phyloP scores from a whole-genome alignment of 2,888 invertebrate genomes.

The Bruchidius siliquastri region DNA sequence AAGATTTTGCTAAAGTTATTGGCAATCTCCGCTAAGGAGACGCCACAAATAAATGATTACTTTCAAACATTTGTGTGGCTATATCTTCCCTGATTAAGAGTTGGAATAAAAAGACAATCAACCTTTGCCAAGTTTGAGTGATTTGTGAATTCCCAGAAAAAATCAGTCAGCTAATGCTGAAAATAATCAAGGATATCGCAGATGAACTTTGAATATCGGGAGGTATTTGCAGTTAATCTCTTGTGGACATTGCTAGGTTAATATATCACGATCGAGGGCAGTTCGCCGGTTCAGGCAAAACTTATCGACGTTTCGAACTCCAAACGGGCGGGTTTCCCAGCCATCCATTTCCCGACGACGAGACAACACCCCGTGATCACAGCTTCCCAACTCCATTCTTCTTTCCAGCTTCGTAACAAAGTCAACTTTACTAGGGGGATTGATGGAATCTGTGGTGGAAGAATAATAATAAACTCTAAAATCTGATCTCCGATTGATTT shows the following conservation, averaged over 20 bases:
- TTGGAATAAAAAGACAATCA: too few relatives aligned
- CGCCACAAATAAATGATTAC: too few relatives aligned
- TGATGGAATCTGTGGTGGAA: too few relatives aligned
- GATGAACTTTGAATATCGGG: slow-evolving; percentile 29
- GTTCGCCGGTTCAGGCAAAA: slow-evolving; percentile 27
- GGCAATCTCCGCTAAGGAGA: too few relatives aligned
- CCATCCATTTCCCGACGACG: slow-evolving; percentile 11
- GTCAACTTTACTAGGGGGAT: neutral
- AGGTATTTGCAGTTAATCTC: slow-evolving; percentile 37
- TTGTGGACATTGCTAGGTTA: slow-evolving; percentile 42
- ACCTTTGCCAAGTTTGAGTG: too few relatives aligned
- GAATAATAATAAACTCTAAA: too few relatives aligned
- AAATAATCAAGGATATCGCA: neutral
- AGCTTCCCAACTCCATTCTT: neutral
- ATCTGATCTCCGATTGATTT: too few relatives aligned
- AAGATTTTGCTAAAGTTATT: too few relatives aligned
- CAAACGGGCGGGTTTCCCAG: slow-evolving; percentile 18
- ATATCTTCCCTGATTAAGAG: too few relatives aligned
- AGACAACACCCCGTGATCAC: neutral
- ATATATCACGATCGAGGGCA: slow-evolving; percentile 33
- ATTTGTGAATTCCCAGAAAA: neutral
- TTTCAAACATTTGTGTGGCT: too few relatives aligned
- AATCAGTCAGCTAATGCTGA: neutral
- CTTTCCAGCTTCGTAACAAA: neutral
- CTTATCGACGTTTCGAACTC: slow-evolving; percentile 33